phyloP scores from a whole-genome alignment of 1,140 invertebrate species.

The Aradophagus sp. region DNA sequence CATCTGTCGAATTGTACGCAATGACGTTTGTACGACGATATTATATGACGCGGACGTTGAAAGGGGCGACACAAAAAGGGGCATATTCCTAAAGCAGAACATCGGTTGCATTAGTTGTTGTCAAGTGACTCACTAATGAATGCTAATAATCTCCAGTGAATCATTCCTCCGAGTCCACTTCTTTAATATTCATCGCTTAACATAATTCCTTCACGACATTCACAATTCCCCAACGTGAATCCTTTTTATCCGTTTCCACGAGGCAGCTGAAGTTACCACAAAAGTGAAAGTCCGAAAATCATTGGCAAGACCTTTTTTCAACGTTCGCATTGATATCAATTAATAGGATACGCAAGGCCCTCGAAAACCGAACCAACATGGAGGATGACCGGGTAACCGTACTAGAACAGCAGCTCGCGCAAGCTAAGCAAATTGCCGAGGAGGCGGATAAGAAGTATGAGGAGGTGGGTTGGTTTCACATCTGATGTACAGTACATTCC shows the following conservation, averaged over 20 bases:
- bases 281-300: constrained; percentile 23
- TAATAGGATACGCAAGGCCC: constrained; percentile 96
- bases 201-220: constrained; percentile 8
- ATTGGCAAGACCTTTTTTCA: constrained; percentile 42
- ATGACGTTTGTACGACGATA: constrained; percentile 12
- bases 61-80: constrained; percentile 4
- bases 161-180: constrained; percentile 18
- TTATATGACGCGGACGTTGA: constrained; percentile 31
- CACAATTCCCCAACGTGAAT: constrained; percentile 6
- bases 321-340: constrained; percentile 62
- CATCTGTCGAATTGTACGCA: not conserved
- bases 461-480: constrained; percentile 87
- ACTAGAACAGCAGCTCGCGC: constrained; percentile 94
- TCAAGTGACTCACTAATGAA: constrained; percentile 13
- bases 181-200: not conserved
- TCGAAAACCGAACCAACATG: constrained; percentile 99
- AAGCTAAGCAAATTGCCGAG: constrained; percentile 98
- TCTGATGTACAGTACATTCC: constrained; percentile 47
- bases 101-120: constrained; percentile 3
- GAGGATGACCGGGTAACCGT: constrained; percentile 97
- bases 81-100: constrained; percentile 1
- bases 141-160: constrained; percentile 1
- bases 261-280: not conserved
- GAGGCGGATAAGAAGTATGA: constrained; percentile 99
- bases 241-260: not conserved